phyloP scores from a whole-genome alignment of 1,140 invertebrate species.

The Drosophila melanogaster region DNA sequence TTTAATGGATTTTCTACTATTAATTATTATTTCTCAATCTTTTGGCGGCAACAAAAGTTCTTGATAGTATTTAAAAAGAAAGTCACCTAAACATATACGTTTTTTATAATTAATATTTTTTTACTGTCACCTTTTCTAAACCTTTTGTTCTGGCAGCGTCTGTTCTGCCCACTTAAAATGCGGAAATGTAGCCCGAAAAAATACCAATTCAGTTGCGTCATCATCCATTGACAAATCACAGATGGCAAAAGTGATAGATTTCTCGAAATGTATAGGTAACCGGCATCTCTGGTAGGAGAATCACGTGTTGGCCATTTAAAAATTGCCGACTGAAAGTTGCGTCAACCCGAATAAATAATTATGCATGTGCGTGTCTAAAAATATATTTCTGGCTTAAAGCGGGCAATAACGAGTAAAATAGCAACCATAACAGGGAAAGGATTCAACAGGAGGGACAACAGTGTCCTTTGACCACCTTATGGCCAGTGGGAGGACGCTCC shows the following conservation, averaged over 20 bases:
- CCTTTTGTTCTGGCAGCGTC: too few species aligned
- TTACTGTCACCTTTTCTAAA: too few species aligned
- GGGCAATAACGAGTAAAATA: constrained; percentile 11
- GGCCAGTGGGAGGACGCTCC: neutral
- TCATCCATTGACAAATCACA: constrained; percentile 8
- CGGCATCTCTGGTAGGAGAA: constrained; percentile 21
- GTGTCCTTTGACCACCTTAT: constrained; percentile 4
- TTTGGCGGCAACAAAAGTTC: neutral
- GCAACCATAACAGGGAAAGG: constrained; percentile 2
- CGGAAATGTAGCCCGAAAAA: constrained; percentile 14
- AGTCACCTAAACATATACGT: too few species aligned
- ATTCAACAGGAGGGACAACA: constrained; percentile 36
- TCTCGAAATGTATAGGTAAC: neutral
- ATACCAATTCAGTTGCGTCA: constrained; percentile 36
- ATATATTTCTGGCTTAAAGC: constrained; percentile 30
- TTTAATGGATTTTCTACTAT: too few species aligned
- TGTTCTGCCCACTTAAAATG: neutral
- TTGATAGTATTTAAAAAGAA: too few species aligned
- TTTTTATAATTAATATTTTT: too few species aligned
- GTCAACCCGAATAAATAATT: constrained; percentile 25
- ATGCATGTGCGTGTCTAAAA: constrained; percentile 13
- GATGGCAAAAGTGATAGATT: constrained; percentile 6
- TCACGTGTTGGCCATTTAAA: constrained; percentile 36
- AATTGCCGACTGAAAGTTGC: constrained; percentile 8
- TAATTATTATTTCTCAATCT: too few species aligned